Base-by-base conservation (phyloP, 1,140 invertebrate genomes). In the Saxidomus purpurata region DNA sequence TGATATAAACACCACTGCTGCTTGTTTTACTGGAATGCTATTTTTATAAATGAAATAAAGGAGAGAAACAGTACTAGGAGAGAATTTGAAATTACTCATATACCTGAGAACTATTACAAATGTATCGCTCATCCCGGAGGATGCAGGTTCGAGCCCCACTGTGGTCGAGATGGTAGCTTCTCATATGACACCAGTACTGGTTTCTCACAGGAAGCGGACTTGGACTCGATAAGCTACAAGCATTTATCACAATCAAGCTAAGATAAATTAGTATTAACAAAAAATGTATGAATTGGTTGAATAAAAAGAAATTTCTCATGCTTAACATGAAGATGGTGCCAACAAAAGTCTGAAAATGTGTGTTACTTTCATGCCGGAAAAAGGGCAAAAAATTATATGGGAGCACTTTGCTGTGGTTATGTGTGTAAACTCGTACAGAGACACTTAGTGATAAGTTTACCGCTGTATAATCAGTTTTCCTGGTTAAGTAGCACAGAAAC, bases 21-120 rank as follows among this genome's bases (percentile, higher is more conserved):
- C 34, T 77, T 17, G 25, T 77, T 74, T 77, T 49, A 40, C 38
- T 49, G 74, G 74, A 77, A 77, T 77, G 74, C 47, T 77, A 77
- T 77, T 77, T 47, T 77, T 52, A 49, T 47, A 77, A 19, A 47
- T 28, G 17, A 49, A 1, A n/a, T 31, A 67, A 67, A 43, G 6
- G 43, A 43, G 43, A 67, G n/a, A 28, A 67, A n/a, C 8, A 6
- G 3, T 55, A 55, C 22, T 6, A 31, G 61, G 36, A 4, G 38
- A 38, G 67, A 71, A 71, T 71, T 31, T 40, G 34, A 71, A 40
- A 71, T 71, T 71, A 11, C 36, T 22, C 15, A n/a, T 0, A 71
- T 38, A 71, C 67, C 34, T 71, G 67, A 15, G 28, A 38, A 28
- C 67, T 19, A 71, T 67, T 67, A 36, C 9, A 67, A 28, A 67